Evolutionary conservation across 2,797 vertebrate species (phyloP).

Genomic region (Steatocranus sp.): DNA sequence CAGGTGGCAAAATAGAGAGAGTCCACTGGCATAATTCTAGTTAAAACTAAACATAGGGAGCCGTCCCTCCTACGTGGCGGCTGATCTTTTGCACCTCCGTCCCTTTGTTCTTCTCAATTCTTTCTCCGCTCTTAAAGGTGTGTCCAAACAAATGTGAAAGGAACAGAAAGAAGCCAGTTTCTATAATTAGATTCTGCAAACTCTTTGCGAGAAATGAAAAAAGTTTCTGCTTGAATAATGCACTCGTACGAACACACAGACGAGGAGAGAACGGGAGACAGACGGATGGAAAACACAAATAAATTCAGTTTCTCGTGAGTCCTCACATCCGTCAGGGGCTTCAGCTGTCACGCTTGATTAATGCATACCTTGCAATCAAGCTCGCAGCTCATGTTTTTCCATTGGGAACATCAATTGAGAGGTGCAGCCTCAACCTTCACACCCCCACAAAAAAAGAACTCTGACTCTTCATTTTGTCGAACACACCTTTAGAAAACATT

Average conservation of each 20-base stretch:
- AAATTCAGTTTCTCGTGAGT: neutral
- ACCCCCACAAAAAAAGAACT: neutral
- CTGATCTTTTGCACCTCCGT: neutral
- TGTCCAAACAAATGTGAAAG: neutral
- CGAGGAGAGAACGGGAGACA: neutral
- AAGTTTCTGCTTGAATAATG: neutral
- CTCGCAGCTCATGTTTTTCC: neutral
- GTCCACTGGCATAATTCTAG: neutral
- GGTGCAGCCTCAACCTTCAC: neutral
- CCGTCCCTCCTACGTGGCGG: neutral
- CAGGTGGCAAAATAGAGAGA: neutral
- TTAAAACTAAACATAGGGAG: neutral
- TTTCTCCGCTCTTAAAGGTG: neutral
- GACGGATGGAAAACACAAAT: neutral
- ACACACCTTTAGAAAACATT: neutral
- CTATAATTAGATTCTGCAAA: neutral
- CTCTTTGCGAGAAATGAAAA: neutral
- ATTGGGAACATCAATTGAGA: neutral
- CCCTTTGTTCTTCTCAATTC: neutral
- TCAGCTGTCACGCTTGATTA: neutral
- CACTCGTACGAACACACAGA: rapidly evolving
- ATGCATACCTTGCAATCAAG: neutral
- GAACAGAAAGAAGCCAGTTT: neutral
- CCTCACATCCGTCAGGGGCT: neutral
- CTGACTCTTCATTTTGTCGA: neutral